These are phyloP conservation scores for Stigmatopora nigra DNA, from an alignment of 2,113 vertebrate genomes.

Conservation along the genomic window DNA sequence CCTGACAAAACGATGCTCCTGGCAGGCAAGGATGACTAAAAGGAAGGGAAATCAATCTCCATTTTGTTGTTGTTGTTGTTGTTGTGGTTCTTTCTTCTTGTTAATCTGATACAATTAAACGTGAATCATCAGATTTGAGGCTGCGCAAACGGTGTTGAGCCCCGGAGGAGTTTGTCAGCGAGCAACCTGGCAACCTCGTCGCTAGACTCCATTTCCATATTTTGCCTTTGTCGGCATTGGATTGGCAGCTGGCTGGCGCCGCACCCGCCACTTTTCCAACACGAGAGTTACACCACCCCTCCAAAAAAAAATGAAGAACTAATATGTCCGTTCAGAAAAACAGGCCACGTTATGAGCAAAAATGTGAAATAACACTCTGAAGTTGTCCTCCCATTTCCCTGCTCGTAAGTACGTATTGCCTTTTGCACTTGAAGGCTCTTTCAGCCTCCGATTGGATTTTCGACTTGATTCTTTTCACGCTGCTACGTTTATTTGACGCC, in stretches of 20 bases:
- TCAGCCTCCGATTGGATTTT: background rate
- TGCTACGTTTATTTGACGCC: background rate
- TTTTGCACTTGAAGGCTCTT: conserved; percentile 2
- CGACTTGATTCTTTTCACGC: background rate
- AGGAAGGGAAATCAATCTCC: background rate
- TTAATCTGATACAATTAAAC: conserved; percentile 1
- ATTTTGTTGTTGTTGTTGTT: too few species aligned
- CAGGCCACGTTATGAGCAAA: background rate
- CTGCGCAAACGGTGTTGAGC: background rate
- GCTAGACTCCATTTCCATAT: background rate
- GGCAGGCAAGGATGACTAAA: background rate
- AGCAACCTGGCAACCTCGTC: background rate
- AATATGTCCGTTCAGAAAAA: background rate
- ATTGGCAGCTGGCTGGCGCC: background rate
- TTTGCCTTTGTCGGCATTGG: background rate
- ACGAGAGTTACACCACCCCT: too few species aligned
- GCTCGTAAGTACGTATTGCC: background rate
- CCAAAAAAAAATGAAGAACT: background rate
- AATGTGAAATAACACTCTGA: background rate
- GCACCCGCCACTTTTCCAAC: background rate
- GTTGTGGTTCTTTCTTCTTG: background rate
- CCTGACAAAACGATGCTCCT: background rate
- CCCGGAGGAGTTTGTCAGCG: background rate
- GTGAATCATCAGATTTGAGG: background rate
- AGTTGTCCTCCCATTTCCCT: background rate